phyloP scores from a whole-genome alignment of 2,888 invertebrate genomes.

The Erebia palarica region DNA sequence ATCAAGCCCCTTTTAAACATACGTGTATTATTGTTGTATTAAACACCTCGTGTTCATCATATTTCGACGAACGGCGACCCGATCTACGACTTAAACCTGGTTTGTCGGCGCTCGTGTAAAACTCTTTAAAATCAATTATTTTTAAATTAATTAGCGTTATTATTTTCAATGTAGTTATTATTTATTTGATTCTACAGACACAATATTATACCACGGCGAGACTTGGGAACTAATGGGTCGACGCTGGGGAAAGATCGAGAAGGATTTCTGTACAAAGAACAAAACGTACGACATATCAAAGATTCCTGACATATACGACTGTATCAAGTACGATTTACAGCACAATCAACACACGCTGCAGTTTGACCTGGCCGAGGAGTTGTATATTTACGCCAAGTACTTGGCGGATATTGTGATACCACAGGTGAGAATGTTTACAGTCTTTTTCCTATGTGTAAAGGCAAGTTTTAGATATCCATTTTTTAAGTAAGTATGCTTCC shows the following conservation, averaged over 20 bases:
- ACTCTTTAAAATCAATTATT: background rate
- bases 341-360: constrained; percentile 98
- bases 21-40: too few relatives aligned
- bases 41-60: too few relatives aligned
- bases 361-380: constrained; percentile 94
- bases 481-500: too few relatives aligned
- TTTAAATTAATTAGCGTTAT: background rate
- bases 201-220: constrained; percentile 97
- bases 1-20: too few relatives aligned
- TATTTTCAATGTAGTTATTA: too few relatives aligned
- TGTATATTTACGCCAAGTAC: constrained; percentile 97
- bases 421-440: constrained; percentile 83
- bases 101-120: too few relatives aligned
- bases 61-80: too few relatives aligned
- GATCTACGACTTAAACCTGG: too few relatives aligned
- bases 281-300: constrained; percentile 98
- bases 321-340: constrained; percentile 99
- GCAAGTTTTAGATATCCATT: too few relatives aligned
- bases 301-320: constrained; percentile 99
- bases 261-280: constrained; percentile 97
- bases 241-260: constrained; percentile 98
- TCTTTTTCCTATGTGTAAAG: too few relatives aligned
- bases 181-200: constrained; percentile 81
- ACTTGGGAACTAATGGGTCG: constrained; percentile 99
- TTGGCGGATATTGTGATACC: constrained; percentile 99